A percentile compares a stretch with the other conserved stretches of the same genome.
These are phyloP conservation scores for Caenorhabditis tropicalis DNA, from an alignment of 1,140 invertebrate species.

Conservation along the genomic window DNA sequence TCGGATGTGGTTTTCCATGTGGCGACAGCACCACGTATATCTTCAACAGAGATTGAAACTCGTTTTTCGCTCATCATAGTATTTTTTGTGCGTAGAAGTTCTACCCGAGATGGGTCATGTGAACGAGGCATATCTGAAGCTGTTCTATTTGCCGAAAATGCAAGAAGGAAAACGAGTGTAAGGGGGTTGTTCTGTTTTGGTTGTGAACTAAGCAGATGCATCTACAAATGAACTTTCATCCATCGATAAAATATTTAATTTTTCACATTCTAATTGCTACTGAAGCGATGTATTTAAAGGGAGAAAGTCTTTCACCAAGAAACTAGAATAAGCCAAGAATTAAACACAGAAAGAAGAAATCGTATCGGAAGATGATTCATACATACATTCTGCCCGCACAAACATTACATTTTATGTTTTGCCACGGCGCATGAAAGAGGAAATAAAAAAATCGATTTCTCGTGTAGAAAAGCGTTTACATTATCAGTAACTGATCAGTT, in stretches of 20 bases:
- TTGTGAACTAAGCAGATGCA: too few relatives aligned
- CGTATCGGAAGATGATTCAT: not conserved
- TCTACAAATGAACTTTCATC: too few relatives aligned
- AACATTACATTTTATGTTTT: too few relatives aligned
- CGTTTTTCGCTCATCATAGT: not conserved
- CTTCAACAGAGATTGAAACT: slow-evolving; percentile 43
- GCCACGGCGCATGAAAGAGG: too few relatives aligned
- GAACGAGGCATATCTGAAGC: slow-evolving; percentile 43
- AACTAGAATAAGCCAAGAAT: not conserved
- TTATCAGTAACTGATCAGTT: too few relatives aligned
- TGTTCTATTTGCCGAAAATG: not conserved
- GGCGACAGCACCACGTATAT: slow-evolving; percentile 1
- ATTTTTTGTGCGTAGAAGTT: not conserved
- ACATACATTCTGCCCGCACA: not conserved
- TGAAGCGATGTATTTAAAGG: too few relatives aligned
- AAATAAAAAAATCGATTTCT: not conserved
- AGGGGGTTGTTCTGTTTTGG: too few relatives aligned
- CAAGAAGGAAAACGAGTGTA: not conserved
- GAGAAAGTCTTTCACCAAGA: not conserved
- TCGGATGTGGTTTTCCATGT: not conserved
- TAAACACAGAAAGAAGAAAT: not conserved
- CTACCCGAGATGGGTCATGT: slow-evolving; percentile 17
- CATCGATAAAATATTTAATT: too few relatives aligned
- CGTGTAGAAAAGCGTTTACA: not conserved
- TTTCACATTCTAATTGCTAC: too few relatives aligned